These are phyloP conservation scores for Gadopsis bispinosus DNA, from an alignment of 2,797 vertebrate species.

Conservation along the genomic window DNA sequence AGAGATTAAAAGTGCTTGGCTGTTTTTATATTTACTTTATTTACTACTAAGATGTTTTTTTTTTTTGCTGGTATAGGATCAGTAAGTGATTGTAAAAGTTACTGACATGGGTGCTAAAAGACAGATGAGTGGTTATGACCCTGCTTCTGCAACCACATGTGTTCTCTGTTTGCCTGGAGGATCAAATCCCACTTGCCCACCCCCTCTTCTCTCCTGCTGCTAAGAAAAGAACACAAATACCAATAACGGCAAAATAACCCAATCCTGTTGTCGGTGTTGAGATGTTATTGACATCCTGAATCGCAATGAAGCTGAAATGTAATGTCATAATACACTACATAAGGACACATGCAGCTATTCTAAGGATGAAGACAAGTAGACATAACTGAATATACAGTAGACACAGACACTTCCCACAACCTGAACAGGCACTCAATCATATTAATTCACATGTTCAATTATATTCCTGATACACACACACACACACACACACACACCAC, in stretches of 20 bases:
- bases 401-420: neutral
- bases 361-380: neutral
- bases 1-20: slow-evolving; percentile 18
- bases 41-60: slow-evolving; percentile 21
- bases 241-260: slow-evolving; percentile 5
- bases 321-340: neutral
- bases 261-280: neutral
- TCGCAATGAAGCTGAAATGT: slow-evolving; percentile 2
- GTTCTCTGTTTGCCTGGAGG: slow-evolving; percentile 63
- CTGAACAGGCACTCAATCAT: too few relatives aligned
- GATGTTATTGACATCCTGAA: slow-evolving; percentile 11
- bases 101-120: slow-evolving; percentile 64
- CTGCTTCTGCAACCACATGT: slow-evolving; percentile 62
- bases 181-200: slow-evolving; percentile 43
- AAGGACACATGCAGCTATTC: neutral
- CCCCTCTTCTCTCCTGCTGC: slow-evolving; percentile 30
- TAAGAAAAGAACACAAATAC: slow-evolving; percentile 28
- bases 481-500: neutral
- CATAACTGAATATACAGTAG: neutral
- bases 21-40: slow-evolving; percentile 26
- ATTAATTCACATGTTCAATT: neutral
- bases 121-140: slow-evolving; percentile 59
- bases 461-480: neutral
- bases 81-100: slow-evolving; percentile 68
- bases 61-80: slow-evolving; percentile 52